Evolutionary conservation across 2,797 vertebrate species (phyloP), one percentile per base, ranked within the genome.

Genomic region (Ctenopoma multispine): DNA sequence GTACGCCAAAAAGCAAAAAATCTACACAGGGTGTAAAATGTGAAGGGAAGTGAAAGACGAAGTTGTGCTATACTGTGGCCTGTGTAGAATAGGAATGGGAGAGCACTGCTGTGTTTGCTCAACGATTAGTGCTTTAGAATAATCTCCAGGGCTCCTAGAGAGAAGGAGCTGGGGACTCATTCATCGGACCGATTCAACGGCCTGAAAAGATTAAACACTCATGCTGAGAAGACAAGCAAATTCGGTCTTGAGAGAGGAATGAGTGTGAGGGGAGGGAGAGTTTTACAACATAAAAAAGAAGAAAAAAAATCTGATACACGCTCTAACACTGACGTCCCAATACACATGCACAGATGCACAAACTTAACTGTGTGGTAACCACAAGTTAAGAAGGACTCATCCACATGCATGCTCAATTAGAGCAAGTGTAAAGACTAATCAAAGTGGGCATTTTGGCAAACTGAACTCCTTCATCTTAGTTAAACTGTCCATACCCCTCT

Each of bases 171-270:
- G 93, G 94, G 96, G 96, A 96, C 96, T 97, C 97, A 97, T 99
- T 99, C 97, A 97, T 94, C 92, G 95, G 95, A 93, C 94, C 95
- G 95, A 97, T 98, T 98, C 96, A 98, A 96, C 97, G 95, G 95
- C 93, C 93, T 96, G 96, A 97, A 95, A 98, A 99, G 97, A 99
- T 99, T 99, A 99, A 98, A 99, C 97, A 97, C 97, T 98, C 97
- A 99, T 95, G 96, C 98, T 99, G 98, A 97, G 97, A 96, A 96
- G 97, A 99, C 98, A 99, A 97, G 97, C 96, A 96, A 98, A 97
- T 96, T 95, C 96, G 95, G 96, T 95, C 93, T 94, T 94, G 95
- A 96, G 95, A 95, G 95, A 95, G 96, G 95, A 96, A 96, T 96
- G 96, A 95, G 96, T 95, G 95, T 92, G 95, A 95, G 85, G 80